These are phyloP conservation scores for Vidua macroura DNA, from an alignment of 2,113 vertebrate genomes.

Conservation along the genomic window DNA sequence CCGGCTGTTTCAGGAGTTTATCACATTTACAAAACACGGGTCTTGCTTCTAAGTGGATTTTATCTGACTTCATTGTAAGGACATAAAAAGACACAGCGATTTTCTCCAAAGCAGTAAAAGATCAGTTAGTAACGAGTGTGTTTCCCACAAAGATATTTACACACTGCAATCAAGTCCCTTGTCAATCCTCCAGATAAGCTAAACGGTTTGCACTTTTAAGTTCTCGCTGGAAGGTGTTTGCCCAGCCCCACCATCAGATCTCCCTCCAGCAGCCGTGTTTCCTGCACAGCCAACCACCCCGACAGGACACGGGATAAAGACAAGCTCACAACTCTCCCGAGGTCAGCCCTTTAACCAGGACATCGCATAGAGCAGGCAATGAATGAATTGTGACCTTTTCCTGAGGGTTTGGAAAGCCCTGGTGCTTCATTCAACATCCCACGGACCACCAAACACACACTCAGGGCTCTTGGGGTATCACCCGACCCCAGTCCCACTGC, in stretches of 20 bases:
- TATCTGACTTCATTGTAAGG: constrained; percentile 48
- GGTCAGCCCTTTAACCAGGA: not conserved
- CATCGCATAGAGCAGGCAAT: rapidly evolving
- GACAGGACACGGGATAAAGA: rapidly evolving
- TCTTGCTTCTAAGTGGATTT: constrained; percentile 42
- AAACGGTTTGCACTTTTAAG: constrained; percentile 51
- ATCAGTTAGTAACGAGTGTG: constrained; percentile 1
- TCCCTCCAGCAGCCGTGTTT: not conserved
- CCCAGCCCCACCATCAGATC: not conserved
- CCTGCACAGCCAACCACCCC: not conserved
- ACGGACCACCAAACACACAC: not conserved
- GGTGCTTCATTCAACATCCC: not conserved
- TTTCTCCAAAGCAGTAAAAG: constrained; percentile 50
- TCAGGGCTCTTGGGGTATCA: not conserved
- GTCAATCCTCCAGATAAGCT: constrained; percentile 60
- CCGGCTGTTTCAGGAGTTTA: not conserved
- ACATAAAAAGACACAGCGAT: constrained; percentile 44
- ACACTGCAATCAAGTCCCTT: constrained; percentile 37
- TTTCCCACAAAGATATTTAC: constrained; percentile 55
- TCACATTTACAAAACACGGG: constrained; percentile 11
- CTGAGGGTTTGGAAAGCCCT: not conserved
- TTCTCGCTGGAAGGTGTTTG: constrained; percentile 46
- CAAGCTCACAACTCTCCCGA: rapidly evolving
- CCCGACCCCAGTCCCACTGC: rapidly evolving
- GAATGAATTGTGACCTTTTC: not conserved